Evolutionary conservation across 2,113 vertebrate genomes (phyloP).

Genomic region (Gymnocephalus cernua): DNA sequence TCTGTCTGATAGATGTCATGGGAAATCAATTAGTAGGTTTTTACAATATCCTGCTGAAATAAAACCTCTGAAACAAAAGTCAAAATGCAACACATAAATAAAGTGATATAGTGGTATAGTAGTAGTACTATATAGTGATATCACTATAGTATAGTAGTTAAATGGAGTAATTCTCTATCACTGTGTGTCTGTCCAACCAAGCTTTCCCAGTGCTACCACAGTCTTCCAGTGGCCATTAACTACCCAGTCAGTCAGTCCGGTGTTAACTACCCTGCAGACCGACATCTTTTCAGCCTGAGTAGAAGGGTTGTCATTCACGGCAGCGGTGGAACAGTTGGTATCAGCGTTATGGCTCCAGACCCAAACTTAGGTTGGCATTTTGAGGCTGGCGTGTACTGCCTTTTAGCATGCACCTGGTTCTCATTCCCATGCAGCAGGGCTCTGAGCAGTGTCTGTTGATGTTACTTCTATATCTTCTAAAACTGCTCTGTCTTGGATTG

Average conservation of each 20-base stretch:
- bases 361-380: constrained; percentile 24
- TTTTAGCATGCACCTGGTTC: not conserved
- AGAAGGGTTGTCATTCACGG: not conserved
- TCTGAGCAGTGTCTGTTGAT: not conserved
- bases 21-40: not conserved
- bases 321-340: not conserved
- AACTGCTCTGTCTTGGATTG: not conserved
- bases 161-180: not conserved
- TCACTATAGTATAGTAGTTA: too few species aligned
- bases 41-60: not conserved
- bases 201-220: not conserved
- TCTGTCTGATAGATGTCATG: too few species aligned
- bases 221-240: not conserved
- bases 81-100: not conserved
- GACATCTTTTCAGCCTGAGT: not conserved
- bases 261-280: not conserved
- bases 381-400: not conserved
- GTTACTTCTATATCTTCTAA: not conserved
- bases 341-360: not conserved
- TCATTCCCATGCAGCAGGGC: constrained; percentile 4
- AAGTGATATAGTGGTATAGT: too few species aligned
- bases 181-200: not conserved
- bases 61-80: not conserved
- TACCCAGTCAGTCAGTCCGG: not conserved
- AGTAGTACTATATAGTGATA: too few species aligned